These are phyloP conservation scores for Boleophthalmus pectinirostris DNA, from an alignment of 2,113 vertebrate species.

Conservation along the genomic window DNA sequence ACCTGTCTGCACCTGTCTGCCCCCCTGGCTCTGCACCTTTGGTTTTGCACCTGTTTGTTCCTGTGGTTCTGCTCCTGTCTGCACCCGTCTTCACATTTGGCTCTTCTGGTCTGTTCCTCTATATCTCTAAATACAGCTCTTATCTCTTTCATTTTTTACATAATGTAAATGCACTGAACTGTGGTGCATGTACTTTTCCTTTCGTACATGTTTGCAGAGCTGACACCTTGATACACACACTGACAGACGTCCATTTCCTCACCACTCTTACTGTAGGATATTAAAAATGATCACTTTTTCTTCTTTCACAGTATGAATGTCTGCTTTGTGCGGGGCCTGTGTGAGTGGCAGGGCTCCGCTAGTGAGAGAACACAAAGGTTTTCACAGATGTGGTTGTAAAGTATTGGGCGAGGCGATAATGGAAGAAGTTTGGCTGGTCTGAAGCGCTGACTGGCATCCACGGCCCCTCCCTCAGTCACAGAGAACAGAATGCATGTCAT, in stretches of 20 bases:
- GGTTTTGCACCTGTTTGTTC: too few species aligned
- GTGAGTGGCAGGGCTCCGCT: not conserved
- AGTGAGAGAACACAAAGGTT: not conserved
- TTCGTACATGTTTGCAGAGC: not conserved
- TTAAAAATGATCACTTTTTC: not conserved
- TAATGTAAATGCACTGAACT: too few species aligned
- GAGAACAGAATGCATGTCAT: constrained; percentile 5
- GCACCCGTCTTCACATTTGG: too few species aligned
- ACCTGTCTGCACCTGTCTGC: not conserved
- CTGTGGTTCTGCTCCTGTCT: too few species aligned
- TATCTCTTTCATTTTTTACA: too few species aligned
- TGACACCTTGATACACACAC: not conserved
- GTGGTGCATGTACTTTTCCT: not conserved
- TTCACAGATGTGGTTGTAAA: not conserved
- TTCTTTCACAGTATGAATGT: not conserved
- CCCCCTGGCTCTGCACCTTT: too few species aligned
- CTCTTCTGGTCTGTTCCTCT: too few species aligned
- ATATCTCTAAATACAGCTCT: too few species aligned
- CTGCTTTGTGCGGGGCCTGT: not conserved
- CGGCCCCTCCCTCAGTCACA: not conserved
- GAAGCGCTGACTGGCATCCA: not conserved
- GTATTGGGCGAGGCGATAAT: not conserved
- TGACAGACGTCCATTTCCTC: not conserved
- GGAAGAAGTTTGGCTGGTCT: not conserved
- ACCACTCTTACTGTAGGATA: not conserved